Evolutionary conservation across 1,140 invertebrate genomes (phyloP).

Genomic region (Zaprionus lachaisei): DNA sequence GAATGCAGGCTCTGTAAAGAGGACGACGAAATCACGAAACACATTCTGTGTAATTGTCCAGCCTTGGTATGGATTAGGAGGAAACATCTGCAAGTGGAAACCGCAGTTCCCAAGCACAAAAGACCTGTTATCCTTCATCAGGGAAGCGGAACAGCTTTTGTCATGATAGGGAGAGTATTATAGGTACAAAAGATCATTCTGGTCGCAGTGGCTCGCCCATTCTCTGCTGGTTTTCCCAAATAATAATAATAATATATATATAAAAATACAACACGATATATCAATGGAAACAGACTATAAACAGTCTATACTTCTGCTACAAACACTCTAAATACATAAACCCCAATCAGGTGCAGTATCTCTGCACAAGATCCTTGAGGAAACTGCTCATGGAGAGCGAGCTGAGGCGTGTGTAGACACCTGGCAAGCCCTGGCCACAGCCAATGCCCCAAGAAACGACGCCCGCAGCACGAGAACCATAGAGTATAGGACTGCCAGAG

Average conservation of each 20-base stretch:
- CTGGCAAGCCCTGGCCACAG: conserved; percentile 84
- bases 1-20: no score
- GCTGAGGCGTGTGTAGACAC: conserved; percentile 85
- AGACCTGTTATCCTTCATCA: no score
- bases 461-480: conserved; percentile 39
- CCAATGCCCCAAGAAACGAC: conserved; percentile 87
- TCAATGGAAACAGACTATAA: not conserved
- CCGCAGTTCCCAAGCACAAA: no score
- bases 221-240: no score
- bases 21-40: no score
- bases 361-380: conserved; percentile 27
- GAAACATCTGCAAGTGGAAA: no score
- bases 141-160: no score
- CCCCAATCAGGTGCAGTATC: conserved; percentile 16
- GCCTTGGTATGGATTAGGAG: no score
- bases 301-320: not conserved
- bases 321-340: not conserved
- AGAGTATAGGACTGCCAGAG: conserved; percentile 61
- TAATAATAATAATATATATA: not conserved
- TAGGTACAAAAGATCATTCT: no score
- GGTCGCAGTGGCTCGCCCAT: no score
- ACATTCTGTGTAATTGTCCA: no score
- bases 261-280: not conserved
- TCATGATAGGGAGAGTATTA: no score
- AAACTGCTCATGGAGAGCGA: conserved; percentile 30